Conservation (phyloP, 2,113 vertebrate species). For the Abramis brama region DNA sequence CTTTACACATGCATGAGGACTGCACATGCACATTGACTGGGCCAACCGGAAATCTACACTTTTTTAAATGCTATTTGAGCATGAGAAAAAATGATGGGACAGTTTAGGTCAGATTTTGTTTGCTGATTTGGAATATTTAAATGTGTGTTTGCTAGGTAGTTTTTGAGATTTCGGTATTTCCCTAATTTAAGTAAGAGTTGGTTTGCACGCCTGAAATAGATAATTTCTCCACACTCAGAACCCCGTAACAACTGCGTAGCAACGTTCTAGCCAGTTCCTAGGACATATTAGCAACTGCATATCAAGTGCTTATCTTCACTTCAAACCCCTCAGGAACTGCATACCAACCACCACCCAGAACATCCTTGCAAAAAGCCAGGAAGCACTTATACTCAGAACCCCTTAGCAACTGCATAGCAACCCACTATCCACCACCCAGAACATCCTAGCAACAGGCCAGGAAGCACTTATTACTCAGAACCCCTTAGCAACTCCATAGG, state of each 20-base stretch:
- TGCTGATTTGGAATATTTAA: neutral
- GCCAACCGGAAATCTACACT: neutral
- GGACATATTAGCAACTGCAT: neutral
- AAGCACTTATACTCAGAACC: neutral
- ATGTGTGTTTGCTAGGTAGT: neutral
- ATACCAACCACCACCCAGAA: neutral
- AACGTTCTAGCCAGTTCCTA: neutral
- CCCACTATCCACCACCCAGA: no score
- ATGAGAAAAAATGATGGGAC: neutral
- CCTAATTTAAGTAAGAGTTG: neutral
- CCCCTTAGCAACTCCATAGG: neutral
- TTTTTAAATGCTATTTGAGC: neutral
- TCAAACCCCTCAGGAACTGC: neutral
- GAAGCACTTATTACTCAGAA: neutral
- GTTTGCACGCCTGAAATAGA: neutral
- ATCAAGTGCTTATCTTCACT: neutral
- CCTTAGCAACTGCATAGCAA: neutral
- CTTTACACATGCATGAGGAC: neutral
- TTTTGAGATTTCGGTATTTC: neutral
- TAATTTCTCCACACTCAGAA: neutral
- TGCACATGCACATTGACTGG: neutral
- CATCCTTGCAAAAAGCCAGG: neutral
- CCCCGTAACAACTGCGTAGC: neutral
- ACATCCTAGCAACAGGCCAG: no score
- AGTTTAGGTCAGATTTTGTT: neutral